Base-by-base conservation (phyloP, 1,140 invertebrate genomes). In the Drosophila persimilis region DNA sequence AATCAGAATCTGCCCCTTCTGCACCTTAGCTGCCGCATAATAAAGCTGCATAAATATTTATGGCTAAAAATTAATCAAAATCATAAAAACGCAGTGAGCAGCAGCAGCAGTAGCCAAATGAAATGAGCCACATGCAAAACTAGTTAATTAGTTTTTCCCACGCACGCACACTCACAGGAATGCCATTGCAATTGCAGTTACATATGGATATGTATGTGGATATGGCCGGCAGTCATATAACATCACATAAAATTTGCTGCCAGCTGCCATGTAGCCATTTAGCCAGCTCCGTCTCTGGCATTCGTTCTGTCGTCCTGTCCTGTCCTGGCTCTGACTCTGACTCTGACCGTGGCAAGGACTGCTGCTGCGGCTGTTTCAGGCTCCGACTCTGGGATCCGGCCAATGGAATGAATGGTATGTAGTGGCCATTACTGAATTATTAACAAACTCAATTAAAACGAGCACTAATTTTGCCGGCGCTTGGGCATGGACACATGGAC, bases 371-470 rank as follows among this genome's bases (percentile, higher is more conserved):
- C 70, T 64, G 52, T 52, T 44, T 41, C 45, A 44, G 54, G 56
- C 60, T 60, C 22, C 7, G 64, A 64, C 50, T 56, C 63, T 64
- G 63, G 8, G 31, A 6, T 53, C 41, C 29, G 54, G 43, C 48
- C 65, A 60, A 31, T 73, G 63, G 54, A 67, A 54, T 71, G 59
- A n/a, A 60, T 73, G 72, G 62, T 67, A 61, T 80, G 26, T 58
- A 62, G 51, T 78, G 81, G 75, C 78, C 75, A 81, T 88, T 83
- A 88, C 83, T 86, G 72, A 86, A 86, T 88, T 86, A 86, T 86
- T 86, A 88, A 86, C 78, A 86, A 83, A 86, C 83, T 86, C 83
- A 86, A 86, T 86, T 86, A 86, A 88, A 86, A 55, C 83, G 66
- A 83, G 74, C 62, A 78, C 83, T 86, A 88, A 86, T 86, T 86